Base-by-base conservation (phyloP, 2,113 vertebrate genomes). In the Pithys albifrons region DNA sequence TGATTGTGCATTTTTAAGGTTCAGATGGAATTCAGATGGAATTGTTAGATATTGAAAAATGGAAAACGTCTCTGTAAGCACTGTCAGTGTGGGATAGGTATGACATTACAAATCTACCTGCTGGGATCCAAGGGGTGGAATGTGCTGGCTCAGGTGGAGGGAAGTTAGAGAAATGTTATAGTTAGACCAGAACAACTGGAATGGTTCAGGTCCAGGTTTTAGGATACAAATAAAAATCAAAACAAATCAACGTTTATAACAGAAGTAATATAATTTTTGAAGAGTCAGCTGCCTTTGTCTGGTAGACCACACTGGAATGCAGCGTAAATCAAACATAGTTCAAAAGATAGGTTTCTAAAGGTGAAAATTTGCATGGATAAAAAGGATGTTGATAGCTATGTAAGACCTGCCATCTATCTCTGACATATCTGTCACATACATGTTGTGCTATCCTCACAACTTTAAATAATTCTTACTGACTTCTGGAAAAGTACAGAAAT, bases 21-120 rank as follows among this genome's bases (percentile, higher is more conserved):
- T 92, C 23, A 37, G 22, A 17, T 78, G 57, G 24, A 80, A 55
- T 77, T 93, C 54, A 85, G 41, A 46, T 93, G 59, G 28, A 86
- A 61, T 49, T 61, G 4, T 51, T 66, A 51, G 19, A 55, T 74
- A 11, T 3, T 55, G 69, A 81, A 48, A 22, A 75, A 54, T 6
- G 59, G 14, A 58, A 92, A 75, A 86, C 18, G 12, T 15, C 8
- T 70, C 51, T 71, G 28, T 61, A 72, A 87, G 31, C 29, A 49
- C 27, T 69, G 16, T 90, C 43, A 79, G 2, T 14, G 58, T 51
- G 33, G 46, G 22, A 58, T 45, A 79, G 48, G 17, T 37, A 31
- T 35, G 19, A 39, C 29, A 49, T 64, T 55, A 71, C 57, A 74
- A 24, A 14, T 78, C 29, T 67, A 4, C 14, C 12, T 80, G 10